Conservation (phyloP, 2,113 vertebrate species). For the Cochlearius cochlearius region DNA sequence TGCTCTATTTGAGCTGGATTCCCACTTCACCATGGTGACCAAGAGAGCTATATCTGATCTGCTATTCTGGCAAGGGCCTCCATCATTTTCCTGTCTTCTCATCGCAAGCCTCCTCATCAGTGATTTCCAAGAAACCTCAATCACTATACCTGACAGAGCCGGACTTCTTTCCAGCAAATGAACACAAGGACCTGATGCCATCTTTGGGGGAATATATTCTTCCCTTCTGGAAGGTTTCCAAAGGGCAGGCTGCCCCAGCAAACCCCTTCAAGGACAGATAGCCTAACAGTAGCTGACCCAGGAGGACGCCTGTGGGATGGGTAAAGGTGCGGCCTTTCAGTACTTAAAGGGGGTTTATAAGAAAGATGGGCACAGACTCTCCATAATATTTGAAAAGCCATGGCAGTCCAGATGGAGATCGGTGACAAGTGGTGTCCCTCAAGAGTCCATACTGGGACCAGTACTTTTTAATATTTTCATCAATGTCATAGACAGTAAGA, state of each 20-base stretch:
- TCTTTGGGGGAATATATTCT: neutral
- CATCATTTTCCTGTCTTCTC: slow-evolving; percentile 20
- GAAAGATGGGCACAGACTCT: neutral
- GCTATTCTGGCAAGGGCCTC: slow-evolving; percentile 20
- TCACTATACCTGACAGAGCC: neutral
- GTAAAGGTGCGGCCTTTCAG: neutral
- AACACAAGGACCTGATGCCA: neutral
- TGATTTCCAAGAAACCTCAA: slow-evolving; percentile 56
- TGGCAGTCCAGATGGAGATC: no score
- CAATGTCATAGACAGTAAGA: no score
- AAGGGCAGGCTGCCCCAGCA: neutral
- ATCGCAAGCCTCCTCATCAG: neutral
- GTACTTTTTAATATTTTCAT: no score
- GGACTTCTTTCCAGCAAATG: slow-evolving; percentile 13
- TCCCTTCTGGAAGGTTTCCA: neutral
- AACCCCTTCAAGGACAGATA: neutral
- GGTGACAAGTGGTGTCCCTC: no score
- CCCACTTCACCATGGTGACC: slow-evolving; percentile 44
- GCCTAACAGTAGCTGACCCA: neutral
- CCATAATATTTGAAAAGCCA: no score
- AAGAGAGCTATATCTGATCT: slow-evolving; percentile 38
- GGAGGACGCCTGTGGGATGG: neutral
- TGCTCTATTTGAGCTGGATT: slow-evolving; percentile 45
- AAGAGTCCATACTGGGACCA: no score
- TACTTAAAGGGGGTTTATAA: neutral